Conservation (phyloP, 1,140 invertebrate genomes). For the Drosophila pallidifrons region DNA sequence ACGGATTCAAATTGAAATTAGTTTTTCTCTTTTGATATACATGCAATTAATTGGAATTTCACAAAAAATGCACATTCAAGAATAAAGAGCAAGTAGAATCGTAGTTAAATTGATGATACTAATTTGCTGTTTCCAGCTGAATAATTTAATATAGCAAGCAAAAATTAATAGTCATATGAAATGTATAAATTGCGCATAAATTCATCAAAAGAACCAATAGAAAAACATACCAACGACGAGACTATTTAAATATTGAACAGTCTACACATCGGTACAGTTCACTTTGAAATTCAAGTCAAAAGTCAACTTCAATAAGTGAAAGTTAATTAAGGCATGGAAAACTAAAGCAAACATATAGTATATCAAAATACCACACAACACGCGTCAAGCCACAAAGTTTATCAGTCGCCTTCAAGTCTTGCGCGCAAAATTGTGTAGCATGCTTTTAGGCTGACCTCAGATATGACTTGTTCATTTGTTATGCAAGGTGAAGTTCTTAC, state of each 20-base stretch:
- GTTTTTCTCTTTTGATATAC: background rate
- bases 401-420: background rate
- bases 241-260: background rate
- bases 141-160: background rate
- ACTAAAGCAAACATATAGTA: background rate
- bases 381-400: background rate
- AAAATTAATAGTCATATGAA: background rate
- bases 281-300: background rate
- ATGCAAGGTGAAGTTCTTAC: conserved; percentile 26
- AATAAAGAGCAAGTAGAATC: too few species aligned
- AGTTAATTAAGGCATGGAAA: conserved; percentile 11
- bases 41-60: too few species aligned
- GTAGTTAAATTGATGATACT: too few species aligned
- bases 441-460: conserved; percentile 23
- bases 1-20: background rate
- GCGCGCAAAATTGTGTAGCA: conserved; percentile 9
- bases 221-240: background rate
- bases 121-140: background rate
- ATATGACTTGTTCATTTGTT: conserved; percentile 17
- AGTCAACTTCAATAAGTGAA: conserved; percentile 7
- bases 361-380: background rate
- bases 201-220: background rate
- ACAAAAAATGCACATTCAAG: too few species aligned
- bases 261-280: background rate
- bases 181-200: background rate